Conservation (phyloP, 2,888 invertebrate genomes). For the Lithophane leautieri region DNA sequence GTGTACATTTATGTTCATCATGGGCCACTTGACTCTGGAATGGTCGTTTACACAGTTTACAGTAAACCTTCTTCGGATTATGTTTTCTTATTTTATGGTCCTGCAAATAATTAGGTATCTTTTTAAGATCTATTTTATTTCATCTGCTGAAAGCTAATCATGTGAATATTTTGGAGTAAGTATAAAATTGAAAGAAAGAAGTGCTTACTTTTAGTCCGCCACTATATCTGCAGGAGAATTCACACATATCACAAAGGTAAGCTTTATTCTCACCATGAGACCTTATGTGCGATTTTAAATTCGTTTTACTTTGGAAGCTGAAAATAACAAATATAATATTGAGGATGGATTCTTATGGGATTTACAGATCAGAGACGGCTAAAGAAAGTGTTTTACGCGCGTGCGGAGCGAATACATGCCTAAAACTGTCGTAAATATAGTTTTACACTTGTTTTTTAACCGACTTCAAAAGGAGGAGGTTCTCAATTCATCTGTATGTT, state of each 20-base stretch:
- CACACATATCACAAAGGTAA: slow-evolving; percentile 75
- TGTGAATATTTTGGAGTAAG: not conserved
- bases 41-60: slow-evolving; percentile 71
- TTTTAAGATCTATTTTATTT: not conserved
- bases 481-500: too few relatives aligned
- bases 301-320: slow-evolving; percentile 69
- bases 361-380: not conserved
- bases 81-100: slow-evolving; percentile 77
- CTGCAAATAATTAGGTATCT: slow-evolving; percentile 60
- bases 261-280: slow-evolving; percentile 67
- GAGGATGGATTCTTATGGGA: too few relatives aligned
- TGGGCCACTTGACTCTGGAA: slow-evolving; percentile 66
- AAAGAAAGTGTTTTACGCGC: not conserved
- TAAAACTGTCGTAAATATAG: too few relatives aligned
- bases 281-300: slow-evolving; percentile 69
- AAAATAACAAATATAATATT: slow-evolving; percentile 43
- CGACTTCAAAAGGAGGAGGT: too few relatives aligned
- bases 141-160: not conserved
- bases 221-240: slow-evolving; percentile 68
- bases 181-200: not conserved
- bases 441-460: too few relatives aligned
- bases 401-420: too few relatives aligned
- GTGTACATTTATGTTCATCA: slow-evolving; percentile 74
- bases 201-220: slow-evolving; percentile 70
- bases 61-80: slow-evolving; percentile 67